Conservation (phyloP, 1,140 invertebrate genomes). For the Triops longicaudatus region DNA sequence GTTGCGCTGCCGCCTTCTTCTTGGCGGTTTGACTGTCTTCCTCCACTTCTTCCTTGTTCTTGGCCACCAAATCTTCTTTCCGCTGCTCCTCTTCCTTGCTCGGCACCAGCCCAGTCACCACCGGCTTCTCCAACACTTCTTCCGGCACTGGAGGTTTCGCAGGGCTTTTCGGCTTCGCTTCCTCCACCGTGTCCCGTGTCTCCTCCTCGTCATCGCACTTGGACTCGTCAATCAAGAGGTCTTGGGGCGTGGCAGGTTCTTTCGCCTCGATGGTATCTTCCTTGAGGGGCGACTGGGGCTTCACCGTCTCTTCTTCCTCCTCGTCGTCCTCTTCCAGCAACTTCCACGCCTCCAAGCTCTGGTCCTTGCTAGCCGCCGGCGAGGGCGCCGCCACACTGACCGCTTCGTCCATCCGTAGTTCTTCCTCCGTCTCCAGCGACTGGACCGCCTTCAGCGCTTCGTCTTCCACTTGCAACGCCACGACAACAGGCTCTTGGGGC, state of each 20-base stretch:
- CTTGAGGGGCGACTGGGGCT: not conserved
- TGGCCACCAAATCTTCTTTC: not conserved
- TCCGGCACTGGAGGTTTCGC: too few relatives aligned
- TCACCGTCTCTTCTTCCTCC: not conserved
- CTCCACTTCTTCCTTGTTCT: not conserved
- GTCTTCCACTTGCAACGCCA: conserved; percentile 18
- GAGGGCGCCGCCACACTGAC: not conserved
- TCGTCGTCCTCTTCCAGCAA: conserved; percentile 3
- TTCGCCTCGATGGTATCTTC: not conserved
- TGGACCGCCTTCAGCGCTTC: conserved; percentile 27
- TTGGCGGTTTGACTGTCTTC: not conserved
- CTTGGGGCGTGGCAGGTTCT: not conserved
- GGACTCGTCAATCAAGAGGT: not conserved
- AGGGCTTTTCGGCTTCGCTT: not conserved
- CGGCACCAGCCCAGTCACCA: too few relatives aligned
- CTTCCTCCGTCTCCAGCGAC: conserved; percentile 23
- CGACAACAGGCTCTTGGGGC: not conserved
- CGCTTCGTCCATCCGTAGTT: conserved; percentile 19
- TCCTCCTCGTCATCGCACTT: conserved; percentile 4
- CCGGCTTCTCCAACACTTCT: too few relatives aligned
- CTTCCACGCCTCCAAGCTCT: not conserved
- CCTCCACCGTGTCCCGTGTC: not conserved
- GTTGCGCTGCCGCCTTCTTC: not conserved
- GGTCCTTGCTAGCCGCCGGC: conserved; percentile 3
- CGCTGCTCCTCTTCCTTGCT: too few relatives aligned